phyloP scores from a whole-genome alignment of 2,888 invertebrate species.

The Hecatera dysodea region DNA sequence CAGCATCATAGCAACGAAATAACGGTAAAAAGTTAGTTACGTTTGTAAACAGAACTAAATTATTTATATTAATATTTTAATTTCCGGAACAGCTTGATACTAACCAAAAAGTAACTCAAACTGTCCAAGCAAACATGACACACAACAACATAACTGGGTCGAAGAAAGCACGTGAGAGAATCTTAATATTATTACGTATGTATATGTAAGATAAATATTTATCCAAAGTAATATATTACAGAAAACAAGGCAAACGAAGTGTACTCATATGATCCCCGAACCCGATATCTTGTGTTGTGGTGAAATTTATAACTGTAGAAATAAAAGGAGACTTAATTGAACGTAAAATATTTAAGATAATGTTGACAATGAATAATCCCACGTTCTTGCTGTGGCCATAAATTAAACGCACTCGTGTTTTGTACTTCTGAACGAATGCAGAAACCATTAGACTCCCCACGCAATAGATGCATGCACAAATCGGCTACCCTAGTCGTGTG shows the following conservation, averaged over 20 bases:
- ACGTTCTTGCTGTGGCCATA: slow-evolving; percentile 83
- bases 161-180: slow-evolving; percentile 29
- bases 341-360: slow-evolving; percentile 88
- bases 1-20: background rate
- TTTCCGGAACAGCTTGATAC: background rate
- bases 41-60: background rate
- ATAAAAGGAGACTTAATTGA: slow-evolving; percentile 82
- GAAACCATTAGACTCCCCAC: slow-evolving; percentile 84
- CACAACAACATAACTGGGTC: slow-evolving; percentile 29
- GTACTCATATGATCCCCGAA: slow-evolving; percentile 68
- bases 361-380: slow-evolving; percentile 85
- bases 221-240: slow-evolving; percentile 66
- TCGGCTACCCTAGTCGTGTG: slow-evolving; percentile 47
- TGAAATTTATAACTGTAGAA: slow-evolving; percentile 79
- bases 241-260: slow-evolving; percentile 69
- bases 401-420: slow-evolving; percentile 84
- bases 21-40: background rate
- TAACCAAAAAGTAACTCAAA: background rate
- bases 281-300: slow-evolving; percentile 70
- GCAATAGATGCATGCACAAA: slow-evolving; percentile 83
- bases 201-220: slow-evolving; percentile 64
- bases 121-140: background rate
- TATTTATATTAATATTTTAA: slow-evolving; percentile 1
- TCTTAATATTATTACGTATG: slow-evolving; percentile 57
- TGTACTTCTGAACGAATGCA: slow-evolving; percentile 83